Base-by-base conservation (phyloP, 2,797 vertebrate species). In the Dicrostonyx torquatus region DNA sequence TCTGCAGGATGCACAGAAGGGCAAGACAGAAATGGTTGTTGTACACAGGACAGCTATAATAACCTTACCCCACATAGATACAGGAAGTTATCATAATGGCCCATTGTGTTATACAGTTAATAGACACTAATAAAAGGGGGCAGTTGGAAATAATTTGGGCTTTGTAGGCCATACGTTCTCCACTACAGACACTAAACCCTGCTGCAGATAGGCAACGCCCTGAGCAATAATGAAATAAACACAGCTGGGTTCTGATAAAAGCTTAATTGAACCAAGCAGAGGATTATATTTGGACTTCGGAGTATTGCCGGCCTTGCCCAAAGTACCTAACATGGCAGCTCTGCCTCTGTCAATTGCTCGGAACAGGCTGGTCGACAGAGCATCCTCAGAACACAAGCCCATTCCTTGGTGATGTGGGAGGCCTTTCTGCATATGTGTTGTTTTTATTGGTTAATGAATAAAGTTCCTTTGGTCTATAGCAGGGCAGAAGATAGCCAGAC, bases 201-300 rank as follows among this genome's bases (percentile, higher is more conserved):
- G 2, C 2, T 2, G 17, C 1, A 1, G 5, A 0, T 17, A 0
- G 0, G 0, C 14, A 77, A 12, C 18, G 43, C 37, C 14, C 0
- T 0, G 14, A 34, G 17, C 10, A 37, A 0, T 0, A 0, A 9
- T 1, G 1, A 20, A n/a, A 1, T 2, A 15, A 73, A 37, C 15
- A 0, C 3, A 34, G 66, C 29, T 26, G 1, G 7, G n/a, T 37
- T 6, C 60, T 43, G n/a, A 22, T 2, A 26, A 77, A 75, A 55
- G 45, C 70, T 26, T 24, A 50, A 20, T 45, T n/a, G 24, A 34
- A 0, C 26, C 50, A 58, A 18, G 7, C 1, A 0, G 64, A 5
- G 64, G 45, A 18, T 37, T 34, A 10, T 43, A 0, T 10, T 13
- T 22, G 31, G 64, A 18, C 62, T 78, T 29, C 4, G 1, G 10